These are phyloP conservation scores for Eilema depressum DNA, from an alignment of 2,888 invertebrate species.

Conservation along the genomic window DNA sequence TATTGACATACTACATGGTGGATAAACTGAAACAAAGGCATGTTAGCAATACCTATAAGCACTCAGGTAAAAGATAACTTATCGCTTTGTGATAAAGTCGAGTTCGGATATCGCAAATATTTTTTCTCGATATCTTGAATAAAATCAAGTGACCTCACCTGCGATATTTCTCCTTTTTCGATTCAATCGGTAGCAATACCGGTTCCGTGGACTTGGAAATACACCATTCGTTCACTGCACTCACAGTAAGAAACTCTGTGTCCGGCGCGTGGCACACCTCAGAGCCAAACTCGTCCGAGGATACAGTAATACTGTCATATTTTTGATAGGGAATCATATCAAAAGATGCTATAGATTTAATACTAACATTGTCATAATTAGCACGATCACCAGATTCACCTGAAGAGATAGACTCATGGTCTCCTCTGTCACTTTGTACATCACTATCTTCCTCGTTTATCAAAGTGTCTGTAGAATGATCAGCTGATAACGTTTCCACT, in stretches of 20 bases:
- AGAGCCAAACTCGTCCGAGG: constrained; percentile 84
- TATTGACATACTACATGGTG: constrained; percentile 30
- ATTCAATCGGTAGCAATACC: constrained; percentile 78
- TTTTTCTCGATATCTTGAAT: constrained; percentile 63
- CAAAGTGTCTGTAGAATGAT: constrained; percentile 82
- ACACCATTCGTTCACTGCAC: constrained; percentile 86
- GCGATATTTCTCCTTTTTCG: constrained; percentile 85
- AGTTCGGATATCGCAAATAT: constrained; percentile 75
- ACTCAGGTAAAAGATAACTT: constrained; percentile 70
- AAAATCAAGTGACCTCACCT: constrained; percentile 79
- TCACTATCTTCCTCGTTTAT: constrained; percentile 76
- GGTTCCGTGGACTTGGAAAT: constrained; percentile 78
- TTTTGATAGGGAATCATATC: constrained; percentile 84
- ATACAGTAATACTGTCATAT: constrained; percentile 84
- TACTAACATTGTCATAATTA: constrained; percentile 84
- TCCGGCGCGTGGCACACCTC: constrained; percentile 83
- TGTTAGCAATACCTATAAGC: constrained; percentile 67
- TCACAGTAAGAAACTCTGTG: constrained; percentile 81
- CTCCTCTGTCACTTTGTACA: constrained; percentile 74
- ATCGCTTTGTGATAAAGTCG: constrained; percentile 73
- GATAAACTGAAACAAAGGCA: constrained; percentile 63
- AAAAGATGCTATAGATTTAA: constrained; percentile 82
- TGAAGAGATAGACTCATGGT: constrained; percentile 71
- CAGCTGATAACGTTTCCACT: constrained; percentile 77
- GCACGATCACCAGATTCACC: constrained; percentile 75